These are phyloP conservation scores for Tanytarsus gracilentus DNA, from an alignment of 2,888 invertebrate genomes.

Conservation along the genomic window DNA sequence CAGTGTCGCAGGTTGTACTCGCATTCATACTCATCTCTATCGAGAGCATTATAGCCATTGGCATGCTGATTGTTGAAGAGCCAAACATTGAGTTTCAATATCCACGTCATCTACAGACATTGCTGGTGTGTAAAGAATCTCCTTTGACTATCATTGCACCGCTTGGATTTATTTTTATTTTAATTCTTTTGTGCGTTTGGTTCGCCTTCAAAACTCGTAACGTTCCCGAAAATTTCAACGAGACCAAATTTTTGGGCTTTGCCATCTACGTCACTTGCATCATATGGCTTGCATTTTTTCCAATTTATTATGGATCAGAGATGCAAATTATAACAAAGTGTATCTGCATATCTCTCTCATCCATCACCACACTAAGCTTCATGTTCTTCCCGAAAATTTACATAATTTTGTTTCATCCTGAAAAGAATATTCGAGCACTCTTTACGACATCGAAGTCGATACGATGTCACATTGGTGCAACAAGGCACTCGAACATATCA, in stretches of 20 bases:
- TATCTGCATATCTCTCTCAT: constrained; percentile 63
- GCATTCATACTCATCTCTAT: constrained; percentile 55
- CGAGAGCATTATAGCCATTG: constrained; percentile 44
- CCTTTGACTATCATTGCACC: constrained; percentile 53
- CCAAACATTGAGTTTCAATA: constrained; percentile 49
- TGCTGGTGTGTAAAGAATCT: constrained; percentile 55
- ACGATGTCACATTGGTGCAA: constrained; percentile 56
- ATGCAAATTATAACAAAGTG: constrained; percentile 40
- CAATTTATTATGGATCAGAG: constrained; percentile 66
- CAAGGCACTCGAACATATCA: constrained; percentile 39
- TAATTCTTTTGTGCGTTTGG: constrained; percentile 63
- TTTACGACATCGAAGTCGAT: constrained; percentile 66
- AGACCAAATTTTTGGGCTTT: constrained; percentile 64
- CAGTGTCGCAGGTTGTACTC: constrained; percentile 51
- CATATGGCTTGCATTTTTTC: constrained; percentile 69
- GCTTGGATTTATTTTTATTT: constrained; percentile 59
- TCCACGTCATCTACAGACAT: constrained; percentile 46
- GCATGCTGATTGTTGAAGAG: constrained; percentile 52
- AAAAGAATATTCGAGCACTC: constrained; percentile 64
- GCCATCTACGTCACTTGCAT: constrained; percentile 73
- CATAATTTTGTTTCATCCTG: constrained; percentile 63
- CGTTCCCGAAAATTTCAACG: constrained; percentile 76
- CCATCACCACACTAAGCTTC: constrained; percentile 61
- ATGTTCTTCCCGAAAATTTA: constrained; percentile 69
- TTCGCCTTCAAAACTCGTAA: constrained; percentile 71